These are phyloP conservation scores for Psittacara wagleri DNA, from an alignment of 2,113 vertebrate genomes.

Conservation along the genomic window DNA sequence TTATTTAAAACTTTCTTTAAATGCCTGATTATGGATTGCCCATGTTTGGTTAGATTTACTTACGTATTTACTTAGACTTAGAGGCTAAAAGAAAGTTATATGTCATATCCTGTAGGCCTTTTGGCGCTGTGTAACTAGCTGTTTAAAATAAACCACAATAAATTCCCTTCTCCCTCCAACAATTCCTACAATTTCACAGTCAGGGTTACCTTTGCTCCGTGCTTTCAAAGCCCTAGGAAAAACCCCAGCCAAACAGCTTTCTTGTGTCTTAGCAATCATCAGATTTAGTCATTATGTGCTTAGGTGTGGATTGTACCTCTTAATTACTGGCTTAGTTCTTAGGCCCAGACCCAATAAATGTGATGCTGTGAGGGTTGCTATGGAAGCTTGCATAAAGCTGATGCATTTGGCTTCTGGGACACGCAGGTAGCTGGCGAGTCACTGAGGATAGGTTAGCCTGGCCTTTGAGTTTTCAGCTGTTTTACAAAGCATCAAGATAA, in stretches of 20 bases:
- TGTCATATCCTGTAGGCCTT: neutral
- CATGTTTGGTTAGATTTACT: conserved; percentile 4
- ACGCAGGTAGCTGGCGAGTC: neutral
- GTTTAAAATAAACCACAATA: neutral
- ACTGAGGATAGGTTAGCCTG: neutral
- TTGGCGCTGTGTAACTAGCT: neutral
- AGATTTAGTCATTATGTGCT: neutral
- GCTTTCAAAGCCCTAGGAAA: neutral
- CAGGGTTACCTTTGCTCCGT: neutral
- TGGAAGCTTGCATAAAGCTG: neutral
- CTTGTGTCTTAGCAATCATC: neutral
- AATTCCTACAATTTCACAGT: neutral
- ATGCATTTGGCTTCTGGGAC: neutral
- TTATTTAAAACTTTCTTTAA: conserved; percentile 9
- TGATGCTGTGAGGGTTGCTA: neutral
- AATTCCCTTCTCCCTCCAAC: neutral
- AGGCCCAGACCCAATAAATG: neutral
- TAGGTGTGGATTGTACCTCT: neutral
- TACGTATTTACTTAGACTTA: neutral
- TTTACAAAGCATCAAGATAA: neutral
- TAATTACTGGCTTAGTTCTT: neutral
- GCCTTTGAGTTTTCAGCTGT: neutral
- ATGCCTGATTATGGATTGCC: neutral
- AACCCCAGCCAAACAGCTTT: neutral
- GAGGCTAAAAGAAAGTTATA: neutral